Base-by-base conservation (phyloP, 2,888 invertebrate genomes). In the Pseudococcus viburni region DNA sequence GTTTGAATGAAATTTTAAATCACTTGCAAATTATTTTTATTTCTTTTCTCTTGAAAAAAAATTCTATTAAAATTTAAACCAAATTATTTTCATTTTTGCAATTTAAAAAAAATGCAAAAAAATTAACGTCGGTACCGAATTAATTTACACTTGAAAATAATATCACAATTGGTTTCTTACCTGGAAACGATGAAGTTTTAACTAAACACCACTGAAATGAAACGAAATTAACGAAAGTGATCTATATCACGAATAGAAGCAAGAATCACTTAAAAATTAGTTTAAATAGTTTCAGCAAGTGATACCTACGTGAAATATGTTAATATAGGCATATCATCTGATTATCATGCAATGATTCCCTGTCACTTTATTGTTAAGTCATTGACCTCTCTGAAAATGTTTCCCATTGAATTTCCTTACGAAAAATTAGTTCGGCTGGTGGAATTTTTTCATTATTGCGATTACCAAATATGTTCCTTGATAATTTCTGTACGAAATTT, bases 301-400 rank as follows among this genome's bases (percentile, higher is more conserved):
- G 80, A 11, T 46, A 2, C 19, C 11, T 46, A 2, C 19, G 46
- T 83, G 22, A 83, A 46, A 83, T 83, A 83, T 83, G 80, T 83
- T 46, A 83, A 42, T 83, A 83, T 83, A 22, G 64, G 64, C 22
- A 64, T 15, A 83, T 83, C 80, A 83, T 83, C 80, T 83, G 42
- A 83, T 83, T 83, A 83, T 11, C 80, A 83, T 83, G 80, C 80
- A 19, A 19, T 19, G 80, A 83, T 83, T 83, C 19, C 19, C 80
- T 46, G 80, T 83, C 80, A 83, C 80, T 33, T 83, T 42, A 46
- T 46, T 46, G 46, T 83, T 19, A 11, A 46, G 46, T 83, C 80
- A 46, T 83, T 83, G 80, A 83, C 80, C 80, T 22, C 7, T n/a
- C 19, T 46, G 39, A 42, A 83, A 46, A 46, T 83, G 46, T 11